A percentile compares a stretch with the other conserved stretches of the same genome.
phyloP scores from a whole-genome alignment of 2,888 invertebrate species.

The Habrosyne pyritoides region DNA sequence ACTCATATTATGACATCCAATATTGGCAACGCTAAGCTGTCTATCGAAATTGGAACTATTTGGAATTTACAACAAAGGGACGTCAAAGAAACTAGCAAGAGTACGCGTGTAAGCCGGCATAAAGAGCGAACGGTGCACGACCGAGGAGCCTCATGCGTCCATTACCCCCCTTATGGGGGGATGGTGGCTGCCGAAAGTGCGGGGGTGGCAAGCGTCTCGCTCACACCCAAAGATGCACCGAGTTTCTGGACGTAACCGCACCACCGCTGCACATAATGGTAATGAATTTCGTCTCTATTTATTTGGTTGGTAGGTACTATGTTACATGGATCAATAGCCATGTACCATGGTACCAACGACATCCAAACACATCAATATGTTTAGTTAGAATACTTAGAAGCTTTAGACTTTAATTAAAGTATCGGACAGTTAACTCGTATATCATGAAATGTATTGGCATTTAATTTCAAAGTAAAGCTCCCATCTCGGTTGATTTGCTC shows the following conservation, averaged over 20 bases:
- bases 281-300: slow-evolving; percentile 74
- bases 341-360: too few species aligned
- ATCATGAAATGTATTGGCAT: too few species aligned
- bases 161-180: slow-evolving; percentile 62
- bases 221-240: slow-evolving; percentile 80
- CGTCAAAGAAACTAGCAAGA: slow-evolving; percentile 80
- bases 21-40: slow-evolving; percentile 48
- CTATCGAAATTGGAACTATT: slow-evolving; percentile 79
- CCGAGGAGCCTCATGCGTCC: slow-evolving; percentile 80
- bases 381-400: too few species aligned
- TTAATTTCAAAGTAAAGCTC: too few species aligned
- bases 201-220: slow-evolving; percentile 64
- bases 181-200: slow-evolving; percentile 64
- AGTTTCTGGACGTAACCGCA: slow-evolving; percentile 79
- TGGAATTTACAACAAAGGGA: slow-evolving; percentile 79
- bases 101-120: slow-evolving; percentile 78
- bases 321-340: slow-evolving; percentile 3
- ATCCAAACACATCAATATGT: too few species aligned
- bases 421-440: too few species aligned
- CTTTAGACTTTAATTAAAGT: too few species aligned
- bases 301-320: slow-evolving; percentile 17
- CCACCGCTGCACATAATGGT: slow-evolving; percentile 67
- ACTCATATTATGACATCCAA: slow-evolving; percentile 25
- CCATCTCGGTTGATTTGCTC: too few species aligned
- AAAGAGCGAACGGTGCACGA: slow-evolving; percentile 74